phyloP scores from a whole-genome alignment of 2,888 invertebrate genomes.

The Hydropsyche betteni region DNA sequence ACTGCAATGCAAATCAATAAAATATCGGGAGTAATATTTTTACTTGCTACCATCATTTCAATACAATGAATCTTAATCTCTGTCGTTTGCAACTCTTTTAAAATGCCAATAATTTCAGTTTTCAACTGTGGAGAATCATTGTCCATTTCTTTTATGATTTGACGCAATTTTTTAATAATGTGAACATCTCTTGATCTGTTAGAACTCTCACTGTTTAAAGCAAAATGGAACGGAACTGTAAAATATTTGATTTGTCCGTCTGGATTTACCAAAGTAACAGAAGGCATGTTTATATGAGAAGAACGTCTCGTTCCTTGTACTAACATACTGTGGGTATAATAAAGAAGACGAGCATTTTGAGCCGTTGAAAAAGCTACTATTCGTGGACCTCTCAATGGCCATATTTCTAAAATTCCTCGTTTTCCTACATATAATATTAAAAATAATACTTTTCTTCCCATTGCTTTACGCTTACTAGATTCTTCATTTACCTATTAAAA shows the following conservation, averaged over 20 bases:
- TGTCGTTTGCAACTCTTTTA: conserved; percentile 73
- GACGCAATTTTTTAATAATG: conserved; percentile 79
- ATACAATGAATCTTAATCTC: conserved; percentile 77
- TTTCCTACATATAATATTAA: conserved; percentile 93
- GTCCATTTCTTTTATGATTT: conserved; percentile 69
- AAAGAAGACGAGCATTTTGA: conserved; percentile 82
- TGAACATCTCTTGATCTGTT: conserved; percentile 89
- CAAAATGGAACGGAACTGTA: conserved; percentile 89
- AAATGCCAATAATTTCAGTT: conserved; percentile 67
- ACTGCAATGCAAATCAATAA: conserved; percentile 64
- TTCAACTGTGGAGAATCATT: conserved; percentile 63
- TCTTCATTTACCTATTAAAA: conserved; percentile 61
- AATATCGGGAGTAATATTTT: conserved; percentile 70
- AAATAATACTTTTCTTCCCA: conserved; percentile 76
- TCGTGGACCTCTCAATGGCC: conserved; percentile 89
- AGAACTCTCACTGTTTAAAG: conserved; percentile 87
- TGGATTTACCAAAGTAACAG: conserved; percentile 80
- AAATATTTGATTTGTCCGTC: conserved; percentile 85
- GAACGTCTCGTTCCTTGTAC: conserved; percentile 56
- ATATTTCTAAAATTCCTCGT: conserved; percentile 92
- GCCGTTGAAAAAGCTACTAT: conserved; percentile 91
- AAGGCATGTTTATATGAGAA: conserved; percentile 73
- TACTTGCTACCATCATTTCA: conserved; percentile 74
- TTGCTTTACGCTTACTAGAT: conserved; percentile 58
- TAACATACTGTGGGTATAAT: conserved; percentile 82